These are phyloP conservation scores for Euphydryas editha DNA, from an alignment of 2,888 invertebrate genomes.

Conservation along the genomic window DNA sequence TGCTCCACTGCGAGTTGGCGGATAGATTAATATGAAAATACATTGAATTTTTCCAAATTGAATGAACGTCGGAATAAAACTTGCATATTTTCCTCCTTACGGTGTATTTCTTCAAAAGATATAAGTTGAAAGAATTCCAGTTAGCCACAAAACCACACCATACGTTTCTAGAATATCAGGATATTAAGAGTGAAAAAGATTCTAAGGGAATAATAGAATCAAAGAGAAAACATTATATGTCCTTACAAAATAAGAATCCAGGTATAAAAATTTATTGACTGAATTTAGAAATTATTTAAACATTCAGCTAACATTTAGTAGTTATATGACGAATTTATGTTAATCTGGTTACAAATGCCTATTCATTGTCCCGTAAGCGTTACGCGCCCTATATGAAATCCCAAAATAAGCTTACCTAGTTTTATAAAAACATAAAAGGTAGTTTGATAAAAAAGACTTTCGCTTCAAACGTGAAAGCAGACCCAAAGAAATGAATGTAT, in stretches of 20 bases:
- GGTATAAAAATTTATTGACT: neutral
- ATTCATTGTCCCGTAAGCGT: constrained; percentile 16
- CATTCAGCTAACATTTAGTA: neutral
- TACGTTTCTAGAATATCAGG: neutral
- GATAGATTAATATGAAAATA: too few relatives aligned
- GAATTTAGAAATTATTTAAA: neutral
- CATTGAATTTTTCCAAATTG: too few relatives aligned
- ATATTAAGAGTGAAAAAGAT: neutral
- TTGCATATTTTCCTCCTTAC: neutral
- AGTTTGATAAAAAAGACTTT: constrained; percentile 16
- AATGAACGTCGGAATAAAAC: too few relatives aligned
- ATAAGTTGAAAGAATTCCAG: neutral
- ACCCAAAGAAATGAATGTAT: constrained; percentile 22
- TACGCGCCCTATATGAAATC: constrained; percentile 16
- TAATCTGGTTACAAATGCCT: constrained; percentile 15
- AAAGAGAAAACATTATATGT: too few relatives aligned
- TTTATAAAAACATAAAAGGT: constrained; percentile 12
- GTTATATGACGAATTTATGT: neutral
- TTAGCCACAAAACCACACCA: neutral
- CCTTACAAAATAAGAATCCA: neutral
- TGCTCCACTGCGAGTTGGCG: too few relatives aligned
- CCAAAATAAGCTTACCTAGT: constrained; percentile 19
- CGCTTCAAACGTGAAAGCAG: constrained; percentile 15
- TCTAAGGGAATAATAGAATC: neutral
- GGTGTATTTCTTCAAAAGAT: neutral